These are phyloP conservation scores for Echinops telfairi DNA, from an alignment of 2,113 vertebrate genomes.

Conservation along the genomic window DNA sequence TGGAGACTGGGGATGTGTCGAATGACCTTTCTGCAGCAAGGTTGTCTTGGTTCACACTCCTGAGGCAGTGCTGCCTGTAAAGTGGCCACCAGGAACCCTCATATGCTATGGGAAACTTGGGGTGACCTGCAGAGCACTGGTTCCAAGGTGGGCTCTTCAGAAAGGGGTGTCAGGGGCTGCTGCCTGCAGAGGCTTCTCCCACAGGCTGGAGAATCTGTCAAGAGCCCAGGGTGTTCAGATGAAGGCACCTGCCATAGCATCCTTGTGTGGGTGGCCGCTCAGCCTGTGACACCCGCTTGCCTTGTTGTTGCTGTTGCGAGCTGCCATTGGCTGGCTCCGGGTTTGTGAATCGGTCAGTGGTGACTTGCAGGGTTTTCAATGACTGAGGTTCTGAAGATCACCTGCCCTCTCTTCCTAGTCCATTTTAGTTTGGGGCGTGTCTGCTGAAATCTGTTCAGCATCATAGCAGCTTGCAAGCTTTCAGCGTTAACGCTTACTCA, in stretches of 20 bases:
- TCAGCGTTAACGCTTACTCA: background rate
- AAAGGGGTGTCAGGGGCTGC: background rate
- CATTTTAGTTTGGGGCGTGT: background rate
- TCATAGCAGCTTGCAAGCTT: background rate
- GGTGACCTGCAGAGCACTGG: background rate
- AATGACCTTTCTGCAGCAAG: conserved; percentile 60
- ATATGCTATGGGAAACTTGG: background rate
- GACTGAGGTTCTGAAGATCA: background rate
- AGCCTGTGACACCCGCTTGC: background rate
- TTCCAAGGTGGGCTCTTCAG: background rate
- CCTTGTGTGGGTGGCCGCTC: background rate
- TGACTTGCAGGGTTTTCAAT: background rate
- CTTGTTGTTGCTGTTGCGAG: background rate
- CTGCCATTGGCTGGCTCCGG: background rate
- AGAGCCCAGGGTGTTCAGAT: background rate
- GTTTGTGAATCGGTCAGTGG: background rate
- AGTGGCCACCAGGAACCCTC: background rate
- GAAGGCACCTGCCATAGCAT: background rate
- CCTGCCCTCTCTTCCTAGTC: background rate
- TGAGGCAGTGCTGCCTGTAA: background rate
- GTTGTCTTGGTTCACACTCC: background rate
- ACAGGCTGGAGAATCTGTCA: background rate
- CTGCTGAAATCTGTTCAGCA: background rate
- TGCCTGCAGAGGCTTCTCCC: background rate
- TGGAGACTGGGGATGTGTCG: background rate